Base-by-base conservation (phyloP, 2,888 invertebrate species). In the Hydriomena furcata region DNA sequence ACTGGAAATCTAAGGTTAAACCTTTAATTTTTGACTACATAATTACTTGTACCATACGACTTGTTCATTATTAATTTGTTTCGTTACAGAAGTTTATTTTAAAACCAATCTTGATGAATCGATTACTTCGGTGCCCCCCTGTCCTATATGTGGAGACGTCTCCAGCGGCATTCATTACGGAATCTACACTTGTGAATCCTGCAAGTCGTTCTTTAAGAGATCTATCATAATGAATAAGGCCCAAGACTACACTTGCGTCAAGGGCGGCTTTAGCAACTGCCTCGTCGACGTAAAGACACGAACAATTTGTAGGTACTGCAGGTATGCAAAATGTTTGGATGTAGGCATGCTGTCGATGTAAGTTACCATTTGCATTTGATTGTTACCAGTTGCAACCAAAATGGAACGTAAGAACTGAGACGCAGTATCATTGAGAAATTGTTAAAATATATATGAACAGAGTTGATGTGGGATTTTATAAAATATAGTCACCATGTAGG, bases 181-280 rank as follows among this genome's bases (percentile, higher is more conserved):
- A 0, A 46, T 71, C 5, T 37, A 41, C 28, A 72, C 75, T 0
- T 81, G 81, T 24, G 81, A 79, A 13, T 77, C 81, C 1, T 81
- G 81, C 65, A 79, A 76, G 36, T 65, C 67, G 0, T 81, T 81
- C 60, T 81, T 81, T 61, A 76, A 73, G 46, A 55, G 80, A 27
- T 73, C 81, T 0, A 34, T 79, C 0, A 71, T 76, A 21, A 46
- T 66, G 12, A 55, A 68, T 1, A 77, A 73, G 17, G 60, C 68
- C 0, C n/a, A 52, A 0, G 51, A 55, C 0, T 84, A 82, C 43
- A n/a, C 1, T 0, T 84, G 84, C 40, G 55, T 35, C 5, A 41
- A 24, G 0, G 23, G 24, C 0, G 38, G 30, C 0, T 36, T 31
- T 0, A 38, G 50, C 7, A 27, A 30, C 0, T 83, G 85, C 28